phyloP scores from a whole-genome alignment of 1,140 invertebrate species.

The Leptinotarsa lineolata region DNA sequence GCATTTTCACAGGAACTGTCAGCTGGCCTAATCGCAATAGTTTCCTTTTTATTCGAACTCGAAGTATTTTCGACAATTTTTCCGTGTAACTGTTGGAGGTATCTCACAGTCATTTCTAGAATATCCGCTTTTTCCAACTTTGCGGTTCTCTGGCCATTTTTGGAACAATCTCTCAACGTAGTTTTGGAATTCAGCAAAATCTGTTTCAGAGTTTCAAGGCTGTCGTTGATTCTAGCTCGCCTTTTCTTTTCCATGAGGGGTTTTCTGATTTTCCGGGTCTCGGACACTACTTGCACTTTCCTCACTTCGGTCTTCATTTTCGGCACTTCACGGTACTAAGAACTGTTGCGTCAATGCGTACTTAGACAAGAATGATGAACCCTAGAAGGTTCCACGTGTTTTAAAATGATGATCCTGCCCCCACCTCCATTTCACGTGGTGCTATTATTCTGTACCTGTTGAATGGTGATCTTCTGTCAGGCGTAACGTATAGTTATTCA shows the following conservation, averaged over 20 bases:
- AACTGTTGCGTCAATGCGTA: background rate
- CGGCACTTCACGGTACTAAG: background rate
- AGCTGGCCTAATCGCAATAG: constrained; percentile 35
- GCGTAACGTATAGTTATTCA: constrained; percentile 12
- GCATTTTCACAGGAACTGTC: constrained; percentile 37
- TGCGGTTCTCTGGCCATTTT: constrained; percentile 55
- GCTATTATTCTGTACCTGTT: constrained; percentile 27
- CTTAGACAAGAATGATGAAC: constrained; percentile 26
- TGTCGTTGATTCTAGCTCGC: constrained; percentile 70
- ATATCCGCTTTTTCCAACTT: constrained; percentile 73
- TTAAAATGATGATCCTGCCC: constrained; percentile 30
- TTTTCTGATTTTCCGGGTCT: constrained; percentile 61
- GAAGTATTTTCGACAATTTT: constrained; percentile 37
- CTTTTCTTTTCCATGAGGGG: constrained; percentile 73
- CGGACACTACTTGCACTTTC: constrained; percentile 26
- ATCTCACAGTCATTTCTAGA: constrained; percentile 68
- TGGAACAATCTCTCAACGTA: constrained; percentile 39
- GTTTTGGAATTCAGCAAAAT: constrained; percentile 63
- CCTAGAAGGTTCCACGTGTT: constrained; percentile 25
- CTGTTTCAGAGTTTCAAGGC: constrained; percentile 66
- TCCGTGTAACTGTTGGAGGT: constrained; percentile 59
- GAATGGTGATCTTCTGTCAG: constrained; percentile 22
- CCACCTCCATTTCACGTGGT: constrained; percentile 20
- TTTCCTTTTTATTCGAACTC: constrained; percentile 9
- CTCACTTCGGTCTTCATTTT: constrained; percentile 36